Base-by-base conservation (phyloP, 2,797 vertebrate species). In the Arnoldichthys spilopterus region DNA sequence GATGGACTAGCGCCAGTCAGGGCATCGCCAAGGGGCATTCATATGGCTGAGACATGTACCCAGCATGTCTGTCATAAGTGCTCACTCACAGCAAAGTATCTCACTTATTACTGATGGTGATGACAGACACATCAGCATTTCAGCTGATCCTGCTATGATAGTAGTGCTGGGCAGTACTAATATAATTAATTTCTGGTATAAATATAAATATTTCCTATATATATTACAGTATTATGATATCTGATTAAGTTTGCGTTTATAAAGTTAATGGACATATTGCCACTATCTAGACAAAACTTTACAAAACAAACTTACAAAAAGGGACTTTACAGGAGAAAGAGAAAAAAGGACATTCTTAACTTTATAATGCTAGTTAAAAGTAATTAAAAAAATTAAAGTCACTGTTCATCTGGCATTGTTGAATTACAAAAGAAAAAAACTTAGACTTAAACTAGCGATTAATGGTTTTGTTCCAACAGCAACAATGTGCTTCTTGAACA, bases 1-100 rank as follows among this genome's bases (percentile, higher is more conserved):
- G 11, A 77, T 87, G 81, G 79, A 72, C 18, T 64, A 24, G 2
- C 58, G 79, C 77, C 74, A 82, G 37, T 84, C 45, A 68, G 0
- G 16, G 72, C 63, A 76, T 45, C 28, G 2, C 74, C 58, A 32
- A 56, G 51, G 26, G 34, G 67, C 67, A 47, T 70, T 58, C 64
- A 40, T 76, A 79, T 1, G 26, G 18, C 70, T 43, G 59, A 58
- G 43, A 70, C 72, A 78, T 54, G 74, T 51, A 34, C 79, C 63
- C 22, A 71, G 61, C 26, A 54, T 24, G 43, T 63, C 28, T 66
- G 34, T 76, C 77, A 76, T 26, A 59, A 74, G n/a, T 24, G 4
- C 37, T 83, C 70, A 73, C 56, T 76, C 77, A 82, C 62, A 74
- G 63, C 61, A 70, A 82, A 71, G 74, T 32, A 59, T 45, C 26